These are phyloP conservation scores for Notechis scutatus DNA, from an alignment of 2,113 vertebrate species.

Conservation along the genomic window DNA sequence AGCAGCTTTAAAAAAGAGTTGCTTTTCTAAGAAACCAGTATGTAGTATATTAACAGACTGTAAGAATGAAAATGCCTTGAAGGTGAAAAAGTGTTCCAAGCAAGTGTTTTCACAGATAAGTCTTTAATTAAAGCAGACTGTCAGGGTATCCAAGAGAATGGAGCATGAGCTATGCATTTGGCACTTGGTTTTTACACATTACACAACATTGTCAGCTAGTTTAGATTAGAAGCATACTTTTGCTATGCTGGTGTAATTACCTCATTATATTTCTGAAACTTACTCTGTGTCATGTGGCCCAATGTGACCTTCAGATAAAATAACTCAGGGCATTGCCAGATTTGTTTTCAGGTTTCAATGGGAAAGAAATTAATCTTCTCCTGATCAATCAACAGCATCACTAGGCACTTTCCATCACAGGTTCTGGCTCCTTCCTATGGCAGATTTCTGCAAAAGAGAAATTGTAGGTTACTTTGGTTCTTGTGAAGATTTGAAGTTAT, in stretches of 20 bases:
- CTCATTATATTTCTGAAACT: neutral
- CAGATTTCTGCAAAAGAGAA: neutral
- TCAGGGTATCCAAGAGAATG: constrained; percentile 49
- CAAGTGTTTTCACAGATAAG: constrained; percentile 54
- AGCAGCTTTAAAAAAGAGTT: neutral
- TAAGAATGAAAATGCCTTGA: constrained; percentile 37
- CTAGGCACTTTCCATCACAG: neutral
- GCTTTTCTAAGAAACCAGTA: constrained; percentile 8
- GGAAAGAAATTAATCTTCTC: constrained; percentile 13
- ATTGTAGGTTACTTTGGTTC: neutral
- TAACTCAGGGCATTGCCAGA: constrained; percentile 43
- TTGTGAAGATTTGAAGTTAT: neutral
- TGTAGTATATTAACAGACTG: constrained; percentile 24
- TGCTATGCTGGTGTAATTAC: constrained; percentile 29
- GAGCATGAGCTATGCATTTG: constrained; percentile 24
- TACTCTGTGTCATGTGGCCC: neutral
- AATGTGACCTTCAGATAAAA: neutral
- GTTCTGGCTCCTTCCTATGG: neutral
- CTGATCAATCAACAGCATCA: constrained; percentile 28
- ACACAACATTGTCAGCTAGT: constrained; percentile 36
- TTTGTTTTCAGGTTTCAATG: neutral
- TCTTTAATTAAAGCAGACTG: constrained; percentile 56
- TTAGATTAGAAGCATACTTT: constrained; percentile 32
- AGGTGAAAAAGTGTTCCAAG: constrained; percentile 44
- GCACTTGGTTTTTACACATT: constrained; percentile 35